Percentiles rank a stretch among this genome's conserved stretches.
phyloP scores from a whole-genome alignment of 2,888 invertebrate species.

The Apamea anceps region DNA sequence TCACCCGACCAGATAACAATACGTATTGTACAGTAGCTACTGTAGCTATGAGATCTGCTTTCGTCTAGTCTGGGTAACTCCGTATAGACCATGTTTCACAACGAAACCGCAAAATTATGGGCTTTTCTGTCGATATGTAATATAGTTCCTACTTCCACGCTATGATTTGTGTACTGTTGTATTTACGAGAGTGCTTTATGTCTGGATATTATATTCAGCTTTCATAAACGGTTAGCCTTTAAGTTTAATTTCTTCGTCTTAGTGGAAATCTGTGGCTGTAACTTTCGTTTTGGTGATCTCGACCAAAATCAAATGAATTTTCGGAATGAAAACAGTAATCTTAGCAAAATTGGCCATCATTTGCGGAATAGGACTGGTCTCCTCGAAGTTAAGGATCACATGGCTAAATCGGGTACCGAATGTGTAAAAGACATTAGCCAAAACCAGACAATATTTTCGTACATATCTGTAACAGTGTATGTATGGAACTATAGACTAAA shows the following conservation, averaged over 20 bases:
- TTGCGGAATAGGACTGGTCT: neutral
- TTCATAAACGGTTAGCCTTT: neutral
- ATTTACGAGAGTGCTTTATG: constrained; percentile 11
- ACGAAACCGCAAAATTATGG: constrained; percentile 42
- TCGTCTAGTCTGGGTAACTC: constrained; percentile 18
- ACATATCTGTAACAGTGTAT: neutral
- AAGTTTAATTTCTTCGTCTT: neutral
- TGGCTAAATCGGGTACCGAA: neutral
- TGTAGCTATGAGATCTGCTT: constrained; percentile 25
- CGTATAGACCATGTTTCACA: constrained; percentile 14
- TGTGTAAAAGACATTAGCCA: neutral
- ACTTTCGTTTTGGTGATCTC: neutral
- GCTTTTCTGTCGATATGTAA: constrained; percentile 8
- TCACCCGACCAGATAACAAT: constrained; percentile 39
- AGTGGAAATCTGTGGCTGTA: neutral
- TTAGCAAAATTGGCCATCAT: neutral
- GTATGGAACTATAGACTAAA: neutral
- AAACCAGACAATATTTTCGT: neutral
- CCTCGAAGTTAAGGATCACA: neutral
- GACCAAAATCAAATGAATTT: neutral
- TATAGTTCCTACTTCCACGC: constrained; percentile 33
- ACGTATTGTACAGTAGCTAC: constrained; percentile 23
- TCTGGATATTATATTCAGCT: constrained; percentile 12
- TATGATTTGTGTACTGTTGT: constrained; percentile 36
- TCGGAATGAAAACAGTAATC: neutral